Conservation (phyloP, 2,113 vertebrate genomes). For the Pygoscelis adeliae region DNA sequence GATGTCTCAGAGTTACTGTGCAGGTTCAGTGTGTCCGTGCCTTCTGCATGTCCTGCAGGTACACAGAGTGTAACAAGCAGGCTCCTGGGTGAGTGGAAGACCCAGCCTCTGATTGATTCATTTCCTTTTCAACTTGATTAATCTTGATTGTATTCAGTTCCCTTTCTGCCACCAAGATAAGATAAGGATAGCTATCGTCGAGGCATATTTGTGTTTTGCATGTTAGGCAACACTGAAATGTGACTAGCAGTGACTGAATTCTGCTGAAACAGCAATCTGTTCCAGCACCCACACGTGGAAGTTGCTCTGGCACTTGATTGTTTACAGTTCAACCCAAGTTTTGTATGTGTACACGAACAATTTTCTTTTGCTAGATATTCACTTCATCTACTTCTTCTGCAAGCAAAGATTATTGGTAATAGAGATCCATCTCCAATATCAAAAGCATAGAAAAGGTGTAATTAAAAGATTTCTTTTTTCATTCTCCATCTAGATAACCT, state of each 20-base stretch:
- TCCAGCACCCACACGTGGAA: rapidly evolving
- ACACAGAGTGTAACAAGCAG: not conserved
- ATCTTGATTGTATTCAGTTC: not conserved
- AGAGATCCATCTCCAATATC: not conserved
- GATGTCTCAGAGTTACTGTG: not conserved
- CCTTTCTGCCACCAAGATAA: not conserved
- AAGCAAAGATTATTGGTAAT: not conserved
- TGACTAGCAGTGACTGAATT: not conserved
- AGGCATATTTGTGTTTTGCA: not conserved
- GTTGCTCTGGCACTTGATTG: not conserved
- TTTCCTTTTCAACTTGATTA: not conserved
- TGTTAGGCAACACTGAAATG: not conserved
- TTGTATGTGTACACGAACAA: not conserved
- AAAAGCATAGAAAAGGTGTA: not conserved
- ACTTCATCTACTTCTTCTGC: not conserved
- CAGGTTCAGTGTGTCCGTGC: no score
- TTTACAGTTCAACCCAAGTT: not conserved
- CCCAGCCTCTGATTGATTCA: not conserved
- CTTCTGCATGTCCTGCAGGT: not conserved
- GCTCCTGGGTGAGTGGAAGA: not conserved
- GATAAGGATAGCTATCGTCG: not conserved
- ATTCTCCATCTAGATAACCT: not conserved
- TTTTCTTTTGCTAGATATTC: not conserved
- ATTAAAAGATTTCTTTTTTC: not conserved
- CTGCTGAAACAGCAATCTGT: not conserved